Evolutionary conservation across 2,888 invertebrate species (phyloP).

Genomic region (Hecatera dysodea): DNA sequence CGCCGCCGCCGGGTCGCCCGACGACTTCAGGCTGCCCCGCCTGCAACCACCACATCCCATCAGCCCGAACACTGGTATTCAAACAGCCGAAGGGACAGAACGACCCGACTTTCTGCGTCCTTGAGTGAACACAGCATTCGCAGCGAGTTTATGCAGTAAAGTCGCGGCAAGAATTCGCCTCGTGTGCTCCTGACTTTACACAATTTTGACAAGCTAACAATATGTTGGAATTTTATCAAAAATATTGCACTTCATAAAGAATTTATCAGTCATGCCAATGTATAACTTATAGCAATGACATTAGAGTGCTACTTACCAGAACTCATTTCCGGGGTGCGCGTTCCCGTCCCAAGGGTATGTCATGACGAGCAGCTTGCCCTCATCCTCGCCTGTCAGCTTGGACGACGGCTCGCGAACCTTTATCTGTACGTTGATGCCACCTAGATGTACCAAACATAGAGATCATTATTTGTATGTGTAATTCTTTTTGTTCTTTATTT

Average conservation of each 20-base stretch:
- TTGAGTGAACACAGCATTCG: no score
- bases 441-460: conserved; percentile 62
- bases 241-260: background rate
- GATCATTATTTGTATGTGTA: no score
- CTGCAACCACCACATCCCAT: conserved; percentile 71
- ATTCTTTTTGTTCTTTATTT: no score
- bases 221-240: background rate
- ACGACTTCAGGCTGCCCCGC: conserved; percentile 87
- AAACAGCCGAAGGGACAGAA: no score
- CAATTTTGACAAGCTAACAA: background rate
- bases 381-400: conserved; percentile 83
- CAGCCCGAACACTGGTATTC: no score
- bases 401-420: conserved; percentile 90
- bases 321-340: conserved; percentile 94
- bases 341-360: conserved; percentile 94
- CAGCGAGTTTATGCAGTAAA: no score
- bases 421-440: conserved; percentile 89
- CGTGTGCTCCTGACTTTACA: no score
- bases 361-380: conserved; percentile 90
- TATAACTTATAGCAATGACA: background rate
- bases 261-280: background rate
- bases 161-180: no score
- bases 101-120: no score
- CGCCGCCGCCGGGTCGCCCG: conserved; percentile 92
- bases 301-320: conserved; percentile 87